Conservation (phyloP, 2,113 vertebrate species). For the Prunella fulvescens region DNA sequence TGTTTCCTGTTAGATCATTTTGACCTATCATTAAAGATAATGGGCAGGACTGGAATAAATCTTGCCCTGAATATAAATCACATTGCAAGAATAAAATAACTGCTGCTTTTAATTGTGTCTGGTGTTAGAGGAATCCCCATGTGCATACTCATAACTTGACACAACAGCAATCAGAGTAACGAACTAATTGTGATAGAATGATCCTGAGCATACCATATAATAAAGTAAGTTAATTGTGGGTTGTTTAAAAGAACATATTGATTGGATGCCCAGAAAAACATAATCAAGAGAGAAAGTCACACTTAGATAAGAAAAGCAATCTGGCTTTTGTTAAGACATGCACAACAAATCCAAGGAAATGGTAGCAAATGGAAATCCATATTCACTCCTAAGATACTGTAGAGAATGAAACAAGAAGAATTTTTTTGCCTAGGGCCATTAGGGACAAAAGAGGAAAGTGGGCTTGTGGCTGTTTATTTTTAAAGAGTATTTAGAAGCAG, state of each 20-base stretch:
- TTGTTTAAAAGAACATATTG: not conserved
- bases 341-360: not conserved
- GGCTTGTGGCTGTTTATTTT: not conserved
- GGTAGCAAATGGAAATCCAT: not conserved
- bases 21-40: slow-evolving; percentile 5
- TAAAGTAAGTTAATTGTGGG: not conserved
- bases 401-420: not conserved
- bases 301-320: not conserved
- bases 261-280: not conserved
- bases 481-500: not conserved
- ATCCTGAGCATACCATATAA: not conserved
- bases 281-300: not conserved
- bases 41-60: not conserved
- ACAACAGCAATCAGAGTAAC: not conserved
- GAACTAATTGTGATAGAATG: slow-evolving; percentile 42
- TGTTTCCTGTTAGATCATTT: not conserved
- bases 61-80: not conserved
- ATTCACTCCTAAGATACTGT: not conserved
- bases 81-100: not conserved
- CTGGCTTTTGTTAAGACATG: not conserved
- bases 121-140: not conserved
- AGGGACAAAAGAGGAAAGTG: not conserved
- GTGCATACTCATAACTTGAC: slow-evolving; percentile 11
- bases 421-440: not conserved
- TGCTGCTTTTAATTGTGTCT: slow-evolving; percentile 1